Evolutionary conservation across 2,113 vertebrate genomes (phyloP).

Genomic region (Malaclemys terrapin): DNA sequence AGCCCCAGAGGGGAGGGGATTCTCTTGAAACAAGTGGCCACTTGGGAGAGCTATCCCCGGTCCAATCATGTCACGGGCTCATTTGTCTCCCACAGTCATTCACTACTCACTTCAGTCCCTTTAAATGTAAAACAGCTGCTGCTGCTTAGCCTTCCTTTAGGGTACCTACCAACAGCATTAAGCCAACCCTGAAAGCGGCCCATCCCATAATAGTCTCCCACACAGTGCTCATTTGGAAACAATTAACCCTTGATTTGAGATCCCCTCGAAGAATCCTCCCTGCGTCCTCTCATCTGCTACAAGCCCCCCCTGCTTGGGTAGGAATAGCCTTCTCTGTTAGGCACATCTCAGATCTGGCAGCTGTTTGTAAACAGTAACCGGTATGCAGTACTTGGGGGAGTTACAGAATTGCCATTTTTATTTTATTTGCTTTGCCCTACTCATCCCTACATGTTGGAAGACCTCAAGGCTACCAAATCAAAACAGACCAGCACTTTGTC

Average conservation of each 20-base stretch:
- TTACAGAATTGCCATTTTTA: not conserved
- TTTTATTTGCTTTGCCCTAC: not conserved
- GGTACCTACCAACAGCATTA: conserved; percentile 63
- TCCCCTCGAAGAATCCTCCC: conserved; percentile 28
- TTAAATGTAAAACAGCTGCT: conserved; percentile 72
- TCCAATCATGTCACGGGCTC: conserved; percentile 68
- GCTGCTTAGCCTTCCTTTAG: conserved; percentile 60
- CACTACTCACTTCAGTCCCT: conserved; percentile 67
- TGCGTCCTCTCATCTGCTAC: not conserved
- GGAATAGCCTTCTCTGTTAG: not conserved
- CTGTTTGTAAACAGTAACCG: not conserved
- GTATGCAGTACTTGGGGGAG: not conserved
- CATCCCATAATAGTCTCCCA: conserved; percentile 55
- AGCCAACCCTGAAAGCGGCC: conserved; percentile 40
- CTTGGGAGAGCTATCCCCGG: conserved; percentile 67
- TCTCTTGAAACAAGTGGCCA: conserved; percentile 75
- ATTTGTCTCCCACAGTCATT: conserved; percentile 65
- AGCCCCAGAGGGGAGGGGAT: conserved; percentile 49
- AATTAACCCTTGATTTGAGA: conserved; percentile 64
- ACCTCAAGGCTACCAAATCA: not conserved
- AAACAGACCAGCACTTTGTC: not conserved
- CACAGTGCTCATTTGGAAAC: conserved; percentile 71
- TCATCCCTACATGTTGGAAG: not conserved
- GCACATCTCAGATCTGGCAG: not conserved
- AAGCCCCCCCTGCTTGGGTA: accelerated